These are phyloP conservation scores for Rhodinocichla rosea DNA, from an alignment of 2,113 vertebrate genomes.

Conservation along the genomic window DNA sequence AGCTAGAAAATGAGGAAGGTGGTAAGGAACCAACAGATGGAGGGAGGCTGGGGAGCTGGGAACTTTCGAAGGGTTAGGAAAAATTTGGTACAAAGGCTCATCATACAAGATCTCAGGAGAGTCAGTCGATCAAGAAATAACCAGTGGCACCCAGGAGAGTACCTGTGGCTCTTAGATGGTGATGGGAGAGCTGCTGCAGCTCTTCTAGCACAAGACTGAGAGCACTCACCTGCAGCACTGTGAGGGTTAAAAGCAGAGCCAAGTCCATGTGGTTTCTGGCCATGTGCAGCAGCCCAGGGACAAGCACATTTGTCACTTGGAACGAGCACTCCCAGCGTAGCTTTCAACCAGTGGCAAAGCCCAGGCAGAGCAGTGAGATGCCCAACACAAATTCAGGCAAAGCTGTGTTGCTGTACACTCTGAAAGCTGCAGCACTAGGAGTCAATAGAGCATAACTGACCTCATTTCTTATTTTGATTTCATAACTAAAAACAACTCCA, in stretches of 20 bases:
- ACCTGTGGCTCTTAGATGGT: not conserved
- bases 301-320: not conserved
- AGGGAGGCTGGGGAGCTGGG: not conserved
- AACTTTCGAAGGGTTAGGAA: not conserved
- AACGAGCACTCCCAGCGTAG: not conserved
- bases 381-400: constrained; percentile 19
- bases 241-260: not conserved
- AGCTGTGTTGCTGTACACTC: not conserved
- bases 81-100: not conserved
- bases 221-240: not conserved
- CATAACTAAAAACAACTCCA: constrained; percentile 29
- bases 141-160: not conserved
- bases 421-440: not conserved
- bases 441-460: constrained; percentile 10
- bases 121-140: not conserved
- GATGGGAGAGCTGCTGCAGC: not conserved
- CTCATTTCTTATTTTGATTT: constrained; percentile 48
- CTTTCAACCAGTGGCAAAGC: not conserved
- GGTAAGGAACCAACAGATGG: not conserved
- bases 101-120: not conserved
- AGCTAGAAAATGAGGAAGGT: not conserved
- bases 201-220: not conserved
- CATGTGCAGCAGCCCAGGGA: not conserved
- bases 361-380: not conserved
- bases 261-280: not conserved